Percentiles rank a stretch among this genome's conserved stretches.
Conservation (phyloP, 2,797 vertebrate genomes). For the Eremophila alpestris region DNA sequence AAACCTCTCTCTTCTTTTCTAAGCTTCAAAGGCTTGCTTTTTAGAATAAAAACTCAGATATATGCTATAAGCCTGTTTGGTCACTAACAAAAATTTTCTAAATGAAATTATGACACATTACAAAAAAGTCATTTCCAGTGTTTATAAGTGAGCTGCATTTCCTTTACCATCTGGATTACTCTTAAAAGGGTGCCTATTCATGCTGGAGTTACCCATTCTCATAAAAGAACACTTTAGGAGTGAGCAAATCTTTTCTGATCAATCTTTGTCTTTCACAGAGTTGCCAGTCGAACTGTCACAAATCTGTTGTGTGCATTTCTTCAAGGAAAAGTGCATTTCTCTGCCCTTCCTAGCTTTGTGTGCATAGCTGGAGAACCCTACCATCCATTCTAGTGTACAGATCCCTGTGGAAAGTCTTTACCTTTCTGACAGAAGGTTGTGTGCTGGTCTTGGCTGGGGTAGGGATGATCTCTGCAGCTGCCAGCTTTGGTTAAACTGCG, state of each 20-base stretch:
- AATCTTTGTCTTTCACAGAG: neutral
- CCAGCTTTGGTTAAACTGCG: rapidly evolving
- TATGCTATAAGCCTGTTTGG: neutral
- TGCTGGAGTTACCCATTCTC: neutral
- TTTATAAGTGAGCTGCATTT: neutral
- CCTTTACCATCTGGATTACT: neutral
- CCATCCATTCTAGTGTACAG: neutral
- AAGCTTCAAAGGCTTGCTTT: neutral
- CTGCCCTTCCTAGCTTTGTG: neutral
- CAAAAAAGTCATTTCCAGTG: neutral
- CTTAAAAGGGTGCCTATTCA: neutral
- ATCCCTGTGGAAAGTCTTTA: neutral
- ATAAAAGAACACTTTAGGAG: neutral
- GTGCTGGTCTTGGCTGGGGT: neutral
- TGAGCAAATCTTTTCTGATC: neutral
- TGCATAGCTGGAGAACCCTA: neutral
- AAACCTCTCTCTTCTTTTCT: neutral
- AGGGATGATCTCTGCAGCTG: neutral
- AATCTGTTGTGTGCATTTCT: neutral
- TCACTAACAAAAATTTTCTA: neutral
- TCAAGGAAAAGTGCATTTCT: neutral
- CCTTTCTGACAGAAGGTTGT: neutral
- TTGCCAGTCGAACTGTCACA: neutral
- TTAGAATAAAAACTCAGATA: neutral
- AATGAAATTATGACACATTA: neutral